Conservation (phyloP, 2,888 invertebrate genomes). For the Orchesellides sinensis region DNA sequence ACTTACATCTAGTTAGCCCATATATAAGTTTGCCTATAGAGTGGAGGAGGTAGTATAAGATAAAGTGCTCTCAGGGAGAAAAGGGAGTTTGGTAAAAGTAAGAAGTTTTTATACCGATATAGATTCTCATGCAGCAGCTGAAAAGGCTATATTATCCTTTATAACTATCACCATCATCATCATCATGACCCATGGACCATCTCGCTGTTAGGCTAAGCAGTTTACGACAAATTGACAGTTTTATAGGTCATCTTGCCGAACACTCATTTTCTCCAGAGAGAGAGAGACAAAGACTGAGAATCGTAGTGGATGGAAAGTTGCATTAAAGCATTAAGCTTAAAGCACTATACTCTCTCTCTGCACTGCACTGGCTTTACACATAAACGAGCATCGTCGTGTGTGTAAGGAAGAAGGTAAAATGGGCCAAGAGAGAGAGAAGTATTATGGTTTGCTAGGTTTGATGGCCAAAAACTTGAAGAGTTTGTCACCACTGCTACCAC, state of each 20-base stretch:
- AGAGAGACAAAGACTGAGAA: neutral
- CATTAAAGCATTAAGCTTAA: slow-evolving; percentile 1
- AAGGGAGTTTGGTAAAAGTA: no score
- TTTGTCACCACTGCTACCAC: neutral
- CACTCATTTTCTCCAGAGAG: slow-evolving; percentile 20
- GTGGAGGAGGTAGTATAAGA: no score
- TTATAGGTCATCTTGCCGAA: slow-evolving; percentile 55
- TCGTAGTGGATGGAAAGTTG: neutral
- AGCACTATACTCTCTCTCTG: no score
- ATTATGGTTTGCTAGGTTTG: neutral
- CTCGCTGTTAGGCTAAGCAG: slow-evolving; percentile 49
- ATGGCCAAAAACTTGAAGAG: neutral
- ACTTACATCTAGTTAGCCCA: no score
- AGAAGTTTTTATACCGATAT: no score
- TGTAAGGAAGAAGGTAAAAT: neutral
- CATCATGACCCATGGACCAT: slow-evolving; percentile 51
- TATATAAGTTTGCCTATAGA: no score
- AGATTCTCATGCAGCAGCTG: slow-evolving; percentile 52
- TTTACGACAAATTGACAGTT: slow-evolving; percentile 63
- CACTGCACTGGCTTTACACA: neutral
- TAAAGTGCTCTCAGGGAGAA: no score
- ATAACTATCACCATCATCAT: slow-evolving; percentile 19
- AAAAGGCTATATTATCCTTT: slow-evolving; percentile 46
- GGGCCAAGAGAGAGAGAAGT: neutral
- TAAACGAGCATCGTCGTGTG: neutral